Percentiles rank a stretch among this genome's conserved stretches.
Conservation (phyloP, 2,113 vertebrate species). For the Micromys minutus region DNA sequence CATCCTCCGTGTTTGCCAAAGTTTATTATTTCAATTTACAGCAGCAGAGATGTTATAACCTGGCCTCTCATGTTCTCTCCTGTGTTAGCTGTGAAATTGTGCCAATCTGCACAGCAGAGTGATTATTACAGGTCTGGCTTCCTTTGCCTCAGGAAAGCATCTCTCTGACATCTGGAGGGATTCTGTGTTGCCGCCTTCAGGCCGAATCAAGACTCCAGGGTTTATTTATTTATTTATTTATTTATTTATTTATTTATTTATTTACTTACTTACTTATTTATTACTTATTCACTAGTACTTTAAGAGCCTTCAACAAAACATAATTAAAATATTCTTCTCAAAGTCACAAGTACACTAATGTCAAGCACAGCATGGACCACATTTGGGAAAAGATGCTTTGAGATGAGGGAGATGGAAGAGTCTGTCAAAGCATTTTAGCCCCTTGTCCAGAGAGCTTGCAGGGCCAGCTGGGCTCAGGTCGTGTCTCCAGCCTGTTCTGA, state of each 20-base stretch:
- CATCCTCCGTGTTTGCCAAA: conserved; percentile 77
- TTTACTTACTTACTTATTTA: background rate
- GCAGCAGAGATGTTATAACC: conserved; percentile 72
- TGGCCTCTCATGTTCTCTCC: conserved; percentile 73
- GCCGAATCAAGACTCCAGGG: background rate
- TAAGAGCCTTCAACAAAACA: background rate
- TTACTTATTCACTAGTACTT: conserved; percentile 42
- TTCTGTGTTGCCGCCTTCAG: background rate
- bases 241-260: background rate
- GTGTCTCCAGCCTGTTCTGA: background rate
- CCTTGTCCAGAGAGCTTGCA: background rate
- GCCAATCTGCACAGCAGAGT: conserved; percentile 67
- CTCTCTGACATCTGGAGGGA: conserved; percentile 19
- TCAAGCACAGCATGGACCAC: background rate
- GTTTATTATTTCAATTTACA: conserved; percentile 80
- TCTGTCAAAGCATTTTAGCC: conserved; percentile 36
- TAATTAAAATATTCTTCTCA: conserved; percentile 40
- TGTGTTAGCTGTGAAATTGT: conserved; percentile 71
- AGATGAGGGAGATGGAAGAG: background rate
- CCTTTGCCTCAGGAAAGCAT: conserved; percentile 58
- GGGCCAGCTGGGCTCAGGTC: background rate
- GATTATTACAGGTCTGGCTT: conserved; percentile 44
- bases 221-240: background rate
- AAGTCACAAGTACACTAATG: conserved; percentile 23
- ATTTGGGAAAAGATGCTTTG: conserved; percentile 57